Percentiles rank a stretch among this genome's conserved stretches.
Conservation (phyloP, 1,140 invertebrate genomes). For the Eciton burchellii region DNA sequence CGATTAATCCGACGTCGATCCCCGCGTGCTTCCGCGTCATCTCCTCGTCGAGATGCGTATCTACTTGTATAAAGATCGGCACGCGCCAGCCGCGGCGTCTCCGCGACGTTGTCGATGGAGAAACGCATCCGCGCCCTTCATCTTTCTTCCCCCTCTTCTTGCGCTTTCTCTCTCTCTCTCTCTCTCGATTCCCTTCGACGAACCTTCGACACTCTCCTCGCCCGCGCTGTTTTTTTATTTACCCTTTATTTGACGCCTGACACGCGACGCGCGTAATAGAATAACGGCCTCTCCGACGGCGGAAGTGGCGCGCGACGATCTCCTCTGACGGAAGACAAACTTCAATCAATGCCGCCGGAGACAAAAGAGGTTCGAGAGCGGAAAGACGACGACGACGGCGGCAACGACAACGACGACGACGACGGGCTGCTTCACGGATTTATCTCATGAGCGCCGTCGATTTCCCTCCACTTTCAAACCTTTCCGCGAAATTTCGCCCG, state of each 20-base stretch:
- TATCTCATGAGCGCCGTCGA: constrained; percentile 60
- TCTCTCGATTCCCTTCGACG: constrained; percentile 14
- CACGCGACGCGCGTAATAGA: constrained; percentile 72
- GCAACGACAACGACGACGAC: constrained; percentile 10
- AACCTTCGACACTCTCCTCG: constrained; percentile 23
- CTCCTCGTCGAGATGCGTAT: constrained; percentile 32
- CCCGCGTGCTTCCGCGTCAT: background rate
- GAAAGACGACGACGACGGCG: constrained; percentile 33
- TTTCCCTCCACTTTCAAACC: constrained; percentile 54
- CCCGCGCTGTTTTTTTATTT: constrained; percentile 58
- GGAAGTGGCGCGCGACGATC: constrained; percentile 68
- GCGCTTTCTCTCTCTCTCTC: background rate
- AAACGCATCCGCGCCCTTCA: background rate
- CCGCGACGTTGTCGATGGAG: background rate
- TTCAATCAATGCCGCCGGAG: constrained; percentile 73
- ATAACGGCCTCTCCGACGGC: constrained; percentile 66
- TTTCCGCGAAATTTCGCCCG: constrained; percentile 44
- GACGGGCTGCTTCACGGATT: constrained; percentile 44
- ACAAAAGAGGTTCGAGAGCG: constrained; percentile 59
- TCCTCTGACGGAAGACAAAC: constrained; percentile 71
- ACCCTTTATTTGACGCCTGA: constrained; percentile 72
- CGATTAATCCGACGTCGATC: constrained; percentile 13
- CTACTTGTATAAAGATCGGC: constrained; percentile 67
- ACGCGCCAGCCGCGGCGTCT: constrained; percentile 56
- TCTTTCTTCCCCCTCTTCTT: background rate